phyloP scores from a whole-genome alignment of 37 sponge, comb jelly and placozoan species.

The Ianthella basta region DNA sequence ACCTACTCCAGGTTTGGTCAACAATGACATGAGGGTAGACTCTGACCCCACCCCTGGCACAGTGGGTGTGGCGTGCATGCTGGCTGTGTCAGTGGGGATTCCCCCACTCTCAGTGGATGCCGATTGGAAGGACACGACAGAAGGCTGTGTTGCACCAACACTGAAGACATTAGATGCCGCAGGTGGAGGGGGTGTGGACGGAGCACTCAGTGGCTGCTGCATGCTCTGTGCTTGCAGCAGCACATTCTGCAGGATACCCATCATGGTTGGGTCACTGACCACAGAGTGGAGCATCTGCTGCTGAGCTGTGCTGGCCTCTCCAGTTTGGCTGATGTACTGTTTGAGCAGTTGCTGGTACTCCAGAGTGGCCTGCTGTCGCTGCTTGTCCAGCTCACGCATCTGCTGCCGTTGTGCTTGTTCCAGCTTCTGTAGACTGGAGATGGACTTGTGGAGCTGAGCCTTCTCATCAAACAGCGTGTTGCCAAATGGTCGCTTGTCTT shows the following conservation, averaged over 20 bases:
- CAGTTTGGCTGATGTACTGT: background rate
- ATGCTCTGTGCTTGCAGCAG: conserved; percentile 7
- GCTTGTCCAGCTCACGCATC: conserved; percentile 55
- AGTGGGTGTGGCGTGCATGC: background rate
- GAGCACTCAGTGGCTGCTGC: background rate
- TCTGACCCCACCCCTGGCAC: background rate
- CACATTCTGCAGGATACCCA: conserved; percentile 37
- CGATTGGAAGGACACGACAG: background rate
- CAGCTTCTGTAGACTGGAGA: conserved; percentile 25
- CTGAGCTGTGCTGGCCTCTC: conserved; percentile 17
- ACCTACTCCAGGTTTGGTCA: too few relatives aligned
- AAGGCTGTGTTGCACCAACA: background rate
- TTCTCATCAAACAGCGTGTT: conserved; percentile 18
- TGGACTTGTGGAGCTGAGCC: conserved; percentile 16
- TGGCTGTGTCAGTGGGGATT: background rate
- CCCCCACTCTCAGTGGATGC: background rate
- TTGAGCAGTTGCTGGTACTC: conserved; percentile 45
- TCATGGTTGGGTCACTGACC: conserved; percentile 43
- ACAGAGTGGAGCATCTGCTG: conserved; percentile 47
- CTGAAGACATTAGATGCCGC: background rate
- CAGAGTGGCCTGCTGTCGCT: conserved; percentile 37
- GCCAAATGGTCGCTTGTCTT: background rate
- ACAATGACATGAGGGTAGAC: too few relatives aligned
- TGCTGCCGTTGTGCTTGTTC: conserved; percentile 34
- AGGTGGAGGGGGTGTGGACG: conserved; percentile 3